Evolutionary conservation across 2,113 vertebrate genomes (phyloP).

Genomic region (Ictalurus punctatus): DNA sequence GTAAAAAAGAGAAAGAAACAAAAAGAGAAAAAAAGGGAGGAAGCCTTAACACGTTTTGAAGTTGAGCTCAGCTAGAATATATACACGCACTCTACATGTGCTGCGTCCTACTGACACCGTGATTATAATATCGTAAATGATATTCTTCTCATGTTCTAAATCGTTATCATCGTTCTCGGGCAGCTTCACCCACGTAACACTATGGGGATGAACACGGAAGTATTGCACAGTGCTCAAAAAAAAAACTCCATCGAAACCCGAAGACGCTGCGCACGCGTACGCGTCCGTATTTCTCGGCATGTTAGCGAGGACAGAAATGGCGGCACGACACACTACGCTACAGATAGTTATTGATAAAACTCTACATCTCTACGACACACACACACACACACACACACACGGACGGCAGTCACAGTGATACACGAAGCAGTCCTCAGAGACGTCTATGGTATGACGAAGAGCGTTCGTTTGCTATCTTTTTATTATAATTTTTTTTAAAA

Average conservation of each 20-base stretch:
- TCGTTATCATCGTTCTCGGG: slow-evolving; percentile 36
- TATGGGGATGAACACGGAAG: slow-evolving; percentile 70
- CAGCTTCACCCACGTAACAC: slow-evolving; percentile 62
- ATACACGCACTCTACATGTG: slow-evolving; percentile 68
- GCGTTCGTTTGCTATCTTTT: slow-evolving; percentile 72
- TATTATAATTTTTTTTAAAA: slow-evolving; percentile 46
- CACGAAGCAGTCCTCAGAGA: slow-evolving; percentile 95
- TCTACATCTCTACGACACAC: slow-evolving; percentile 88
- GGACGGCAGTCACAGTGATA: slow-evolving; percentile 99
- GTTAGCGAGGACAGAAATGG: slow-evolving; percentile 77
- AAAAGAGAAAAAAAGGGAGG: slow-evolving; percentile 43
- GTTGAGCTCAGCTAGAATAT: slow-evolving; percentile 57
- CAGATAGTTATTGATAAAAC: slow-evolving; percentile 89
- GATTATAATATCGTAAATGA: slow-evolving; percentile 21
- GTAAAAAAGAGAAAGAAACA: slow-evolving; percentile 17
- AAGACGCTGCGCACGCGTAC: slow-evolving; percentile 69
- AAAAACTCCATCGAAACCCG: slow-evolving; percentile 70
- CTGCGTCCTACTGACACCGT: slow-evolving; percentile 66
- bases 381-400: slow-evolving; percentile 70
- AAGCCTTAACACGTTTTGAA: slow-evolving; percentile 59
- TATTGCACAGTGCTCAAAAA: slow-evolving; percentile 97
- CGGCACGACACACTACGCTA: slow-evolving; percentile 90
- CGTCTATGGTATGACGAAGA: slow-evolving; percentile 97
- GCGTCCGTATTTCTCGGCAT: slow-evolving; percentile 66
- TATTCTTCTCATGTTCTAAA: slow-evolving; percentile 44